Evolutionary conservation across 2,113 vertebrate species (phyloP).

Genomic region (Mohoua ochrocephala): DNA sequence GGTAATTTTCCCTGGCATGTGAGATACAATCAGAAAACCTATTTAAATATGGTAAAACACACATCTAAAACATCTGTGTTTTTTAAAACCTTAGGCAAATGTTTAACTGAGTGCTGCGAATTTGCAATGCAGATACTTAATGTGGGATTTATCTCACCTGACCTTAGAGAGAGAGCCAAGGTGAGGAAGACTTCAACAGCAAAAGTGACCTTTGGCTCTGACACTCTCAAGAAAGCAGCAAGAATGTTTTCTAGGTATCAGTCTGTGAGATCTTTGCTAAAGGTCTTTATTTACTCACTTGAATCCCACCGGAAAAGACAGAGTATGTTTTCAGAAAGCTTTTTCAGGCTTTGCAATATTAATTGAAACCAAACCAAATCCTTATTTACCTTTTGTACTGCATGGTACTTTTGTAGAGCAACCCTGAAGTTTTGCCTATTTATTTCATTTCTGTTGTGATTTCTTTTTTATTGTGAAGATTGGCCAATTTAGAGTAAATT

Average conservation of each 20-base stretch:
- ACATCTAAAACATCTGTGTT: background rate
- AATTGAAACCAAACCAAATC: background rate
- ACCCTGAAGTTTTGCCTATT: background rate
- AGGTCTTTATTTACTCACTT: background rate
- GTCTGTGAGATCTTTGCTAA: background rate
- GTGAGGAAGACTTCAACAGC: background rate
- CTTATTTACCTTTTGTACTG: background rate
- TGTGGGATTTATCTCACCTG: background rate
- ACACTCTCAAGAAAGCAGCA: background rate
- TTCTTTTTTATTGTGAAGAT: background rate
- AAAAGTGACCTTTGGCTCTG: background rate
- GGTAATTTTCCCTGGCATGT: background rate
- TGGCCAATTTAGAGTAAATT: background rate
- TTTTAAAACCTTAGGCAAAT: background rate
- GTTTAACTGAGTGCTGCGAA: background rate
- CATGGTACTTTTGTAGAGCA: background rate
- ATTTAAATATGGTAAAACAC: background rate
- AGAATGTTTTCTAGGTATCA: background rate
- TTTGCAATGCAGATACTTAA: background rate
- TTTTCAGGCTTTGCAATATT: background rate
- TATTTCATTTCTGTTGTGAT: background rate
- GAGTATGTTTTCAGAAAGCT: background rate
- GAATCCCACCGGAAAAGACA: background rate
- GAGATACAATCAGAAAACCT: background rate
- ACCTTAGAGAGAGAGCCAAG: background rate